These are phyloP conservation scores for Anoplophora glabripennis DNA, from an alignment of 1,140 invertebrate species.

Conservation along the genomic window DNA sequence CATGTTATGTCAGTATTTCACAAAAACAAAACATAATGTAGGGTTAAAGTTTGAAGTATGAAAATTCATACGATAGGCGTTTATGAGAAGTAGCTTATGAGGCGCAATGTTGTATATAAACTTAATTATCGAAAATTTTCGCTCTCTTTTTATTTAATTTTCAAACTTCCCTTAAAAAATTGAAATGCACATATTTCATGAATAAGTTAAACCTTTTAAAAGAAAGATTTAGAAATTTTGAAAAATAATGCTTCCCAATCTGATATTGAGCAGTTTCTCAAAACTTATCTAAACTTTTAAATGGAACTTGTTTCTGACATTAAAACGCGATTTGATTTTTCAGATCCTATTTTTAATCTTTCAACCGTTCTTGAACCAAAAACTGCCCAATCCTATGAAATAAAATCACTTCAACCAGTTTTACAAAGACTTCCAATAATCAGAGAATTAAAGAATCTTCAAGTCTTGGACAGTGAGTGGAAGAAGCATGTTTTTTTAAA, in stretches of 20 bases:
- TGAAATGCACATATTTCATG: too few relatives aligned
- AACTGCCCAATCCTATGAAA: constrained; percentile 11
- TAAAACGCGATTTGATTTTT: constrained; percentile 7
- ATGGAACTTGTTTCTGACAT: constrained; percentile 5
- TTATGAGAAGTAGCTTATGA: too few relatives aligned
- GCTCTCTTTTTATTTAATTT: too few relatives aligned
- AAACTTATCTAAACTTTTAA: neutral
- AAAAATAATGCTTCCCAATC: constrained; percentile 3
- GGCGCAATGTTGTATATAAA: too few relatives aligned
- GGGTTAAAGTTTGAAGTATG: too few relatives aligned
- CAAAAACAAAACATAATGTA: too few relatives aligned
- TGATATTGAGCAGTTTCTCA: constrained; percentile 1
- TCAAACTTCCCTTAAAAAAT: too few relatives aligned
- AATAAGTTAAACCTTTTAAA: too few relatives aligned
- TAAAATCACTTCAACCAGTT: constrained; percentile 2
- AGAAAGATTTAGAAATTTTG: neutral
- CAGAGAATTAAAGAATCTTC: constrained; percentile 2
- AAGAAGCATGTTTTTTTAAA: constrained; percentile 6
- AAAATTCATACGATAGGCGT: too few relatives aligned
- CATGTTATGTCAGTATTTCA: too few relatives aligned
- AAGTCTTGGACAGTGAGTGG: constrained; percentile 17
- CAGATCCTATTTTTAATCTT: constrained; percentile 1
- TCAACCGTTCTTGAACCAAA: constrained; percentile 12
- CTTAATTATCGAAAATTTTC: too few relatives aligned
- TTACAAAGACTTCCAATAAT: constrained; percentile 6